These are phyloP conservation scores for Helicoverpa zea DNA, from an alignment of 1,140 invertebrate species.

Conservation along the genomic window DNA sequence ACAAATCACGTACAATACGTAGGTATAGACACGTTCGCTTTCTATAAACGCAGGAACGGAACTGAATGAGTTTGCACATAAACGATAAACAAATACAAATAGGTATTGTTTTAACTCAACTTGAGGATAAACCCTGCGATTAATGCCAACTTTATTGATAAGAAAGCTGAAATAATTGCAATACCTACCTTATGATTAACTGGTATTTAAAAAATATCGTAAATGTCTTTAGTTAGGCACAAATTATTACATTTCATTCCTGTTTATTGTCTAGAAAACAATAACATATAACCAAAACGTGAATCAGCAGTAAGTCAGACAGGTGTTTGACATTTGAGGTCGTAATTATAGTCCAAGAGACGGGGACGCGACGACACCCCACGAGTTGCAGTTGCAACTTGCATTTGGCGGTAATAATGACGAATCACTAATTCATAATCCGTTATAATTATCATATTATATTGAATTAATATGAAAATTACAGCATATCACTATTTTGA, in stretches of 20 bases:
- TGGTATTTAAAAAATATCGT: not conserved
- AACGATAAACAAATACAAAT: not conserved
- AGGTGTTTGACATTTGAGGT: slow-evolving; percentile 30
- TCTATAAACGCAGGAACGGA: not conserved
- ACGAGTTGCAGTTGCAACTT: slow-evolving; percentile 13
- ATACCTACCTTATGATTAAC: slow-evolving; percentile 8
- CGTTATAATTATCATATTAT: no score
- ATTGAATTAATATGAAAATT: no score
- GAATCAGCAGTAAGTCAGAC: slow-evolving; percentile 19
- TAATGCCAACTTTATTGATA: not conserved
- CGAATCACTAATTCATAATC: no score
- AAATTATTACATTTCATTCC: slow-evolving; percentile 12
- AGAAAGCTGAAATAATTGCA: not conserved
- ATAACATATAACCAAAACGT: not conserved
- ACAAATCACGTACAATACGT: not conserved
- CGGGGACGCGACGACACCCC: slow-evolving; percentile 9
- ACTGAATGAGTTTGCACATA: slow-evolving; percentile 36
- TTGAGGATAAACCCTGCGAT: not conserved
- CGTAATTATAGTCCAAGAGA: slow-evolving; percentile 3
- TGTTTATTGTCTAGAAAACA: slow-evolving; percentile 14
- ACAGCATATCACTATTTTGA: no score
- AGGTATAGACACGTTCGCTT: slow-evolving; percentile 26
- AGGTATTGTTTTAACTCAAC: not conserved
- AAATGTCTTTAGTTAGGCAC: not conserved
- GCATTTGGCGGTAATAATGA: not conserved